A percentile compares a stretch with the other conserved stretches of the same genome.
phyloP scores from a whole-genome alignment of 2,113 vertebrate genomes.

The Mystacornis crossleyi region DNA sequence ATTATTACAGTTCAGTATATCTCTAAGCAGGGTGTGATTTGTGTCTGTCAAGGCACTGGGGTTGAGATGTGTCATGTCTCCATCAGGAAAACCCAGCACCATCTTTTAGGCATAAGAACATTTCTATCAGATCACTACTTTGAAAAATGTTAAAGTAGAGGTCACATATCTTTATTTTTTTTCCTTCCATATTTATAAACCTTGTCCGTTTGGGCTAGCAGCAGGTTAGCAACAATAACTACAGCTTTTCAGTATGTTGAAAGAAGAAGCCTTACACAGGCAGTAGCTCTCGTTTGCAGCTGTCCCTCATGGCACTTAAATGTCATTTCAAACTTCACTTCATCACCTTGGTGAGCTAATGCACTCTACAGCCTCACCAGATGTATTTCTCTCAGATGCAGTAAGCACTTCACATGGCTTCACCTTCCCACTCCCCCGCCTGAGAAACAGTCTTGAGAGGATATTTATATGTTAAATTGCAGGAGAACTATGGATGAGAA shows the following conservation, averaged over 20 bases:
- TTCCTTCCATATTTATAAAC: background rate
- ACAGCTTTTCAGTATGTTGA: background rate
- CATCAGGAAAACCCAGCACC: background rate
- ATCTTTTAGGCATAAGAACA: background rate
- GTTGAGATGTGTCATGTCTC: background rate
- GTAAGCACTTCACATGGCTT: background rate
- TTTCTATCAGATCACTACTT: background rate
- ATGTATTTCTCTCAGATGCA: background rate
- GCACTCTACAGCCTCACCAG: background rate
- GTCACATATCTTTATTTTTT: background rate
- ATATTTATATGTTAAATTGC: slow-evolving; percentile 13
- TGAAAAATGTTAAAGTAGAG: background rate
- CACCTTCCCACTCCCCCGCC: background rate
- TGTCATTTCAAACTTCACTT: slow-evolving; percentile 56
- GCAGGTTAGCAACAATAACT: background rate
- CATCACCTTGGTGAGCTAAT: slow-evolving; percentile 46
- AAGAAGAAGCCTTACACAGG: background rate
- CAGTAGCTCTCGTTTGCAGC: background rate
- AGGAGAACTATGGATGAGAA: background rate
- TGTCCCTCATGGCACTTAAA: slow-evolving; percentile 10
- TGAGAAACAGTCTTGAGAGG: background rate
- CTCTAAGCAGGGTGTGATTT: background rate
- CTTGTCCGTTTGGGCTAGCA: background rate
- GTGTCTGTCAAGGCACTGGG: accelerated
- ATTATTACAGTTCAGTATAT: background rate